These are phyloP conservation scores for Paramuricea clavata DNA, from an alignment of 92 coral and sea anemone species.

Conservation along the genomic window DNA sequence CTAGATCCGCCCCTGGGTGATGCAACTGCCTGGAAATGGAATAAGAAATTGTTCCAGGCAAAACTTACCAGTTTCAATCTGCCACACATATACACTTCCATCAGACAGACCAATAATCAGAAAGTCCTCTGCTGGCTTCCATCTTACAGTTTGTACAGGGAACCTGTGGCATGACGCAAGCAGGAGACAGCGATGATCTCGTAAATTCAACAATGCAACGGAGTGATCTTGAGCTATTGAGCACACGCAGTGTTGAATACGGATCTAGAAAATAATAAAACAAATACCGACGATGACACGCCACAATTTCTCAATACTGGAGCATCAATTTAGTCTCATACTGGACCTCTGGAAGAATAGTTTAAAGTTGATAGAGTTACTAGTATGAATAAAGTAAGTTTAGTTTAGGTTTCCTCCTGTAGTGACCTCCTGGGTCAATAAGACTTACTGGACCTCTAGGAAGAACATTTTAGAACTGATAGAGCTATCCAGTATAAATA, in stretches of 20 bases:
- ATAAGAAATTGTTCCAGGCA: too few species aligned
- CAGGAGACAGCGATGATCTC: constrained; percentile 92
- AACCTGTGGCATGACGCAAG: constrained; percentile 94
- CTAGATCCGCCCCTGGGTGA: too few species aligned
- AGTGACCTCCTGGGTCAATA: too few species aligned
- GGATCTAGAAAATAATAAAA: constrained; percentile 67
- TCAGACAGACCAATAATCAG: constrained; percentile 93
- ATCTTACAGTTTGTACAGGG: constrained; percentile 96
- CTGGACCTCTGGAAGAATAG: too few species aligned
- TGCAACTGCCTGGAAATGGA: too few species aligned
- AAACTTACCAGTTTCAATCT: constrained; percentile 92
- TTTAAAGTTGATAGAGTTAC: too few species aligned
- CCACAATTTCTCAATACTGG: not conserved
- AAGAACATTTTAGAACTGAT: too few species aligned
- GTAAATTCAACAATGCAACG: constrained; percentile 87
- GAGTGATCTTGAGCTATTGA: constrained; percentile 98
- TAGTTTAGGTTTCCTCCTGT: too few species aligned
- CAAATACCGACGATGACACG: not conserved
- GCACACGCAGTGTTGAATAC: constrained; percentile 90
- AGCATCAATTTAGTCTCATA: too few species aligned
- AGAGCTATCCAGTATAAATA: too few species aligned
- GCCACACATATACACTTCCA: constrained; percentile 99
- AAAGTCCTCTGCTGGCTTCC: constrained; percentile 97
- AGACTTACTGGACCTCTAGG: too few species aligned
- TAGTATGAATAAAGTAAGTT: too few species aligned